phyloP scores from a whole-genome alignment of 2,797 vertebrate genomes.

The Bovichtus variegatus region DNA sequence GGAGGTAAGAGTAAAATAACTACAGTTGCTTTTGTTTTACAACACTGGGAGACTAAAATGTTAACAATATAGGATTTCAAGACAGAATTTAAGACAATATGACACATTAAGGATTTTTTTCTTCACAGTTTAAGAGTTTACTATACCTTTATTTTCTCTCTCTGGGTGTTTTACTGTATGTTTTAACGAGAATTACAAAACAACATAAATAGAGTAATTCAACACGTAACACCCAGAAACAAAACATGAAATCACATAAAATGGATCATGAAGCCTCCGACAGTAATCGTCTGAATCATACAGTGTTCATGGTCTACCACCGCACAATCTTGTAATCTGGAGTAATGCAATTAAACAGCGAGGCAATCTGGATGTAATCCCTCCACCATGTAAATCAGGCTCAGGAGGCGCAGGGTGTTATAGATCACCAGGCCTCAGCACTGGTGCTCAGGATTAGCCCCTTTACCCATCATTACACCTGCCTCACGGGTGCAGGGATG shows the following conservation, averaged over 20 bases:
- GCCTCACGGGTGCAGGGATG: neutral
- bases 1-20: neutral
- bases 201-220: neutral
- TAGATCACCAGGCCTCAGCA: conserved; percentile 11
- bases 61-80: neutral
- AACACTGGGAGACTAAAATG: neutral
- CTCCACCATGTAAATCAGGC: conserved; percentile 25
- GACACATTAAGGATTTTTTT: neutral
- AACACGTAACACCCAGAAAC: neutral
- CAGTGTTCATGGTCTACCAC: conserved; percentile 1
- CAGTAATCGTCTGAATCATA: neutral
- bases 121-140: neutral
- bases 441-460: conserved; percentile 23
- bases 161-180: neutral
- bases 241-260: neutral
- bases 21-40: neutral
- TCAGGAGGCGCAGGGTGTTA: conserved; percentile 28
- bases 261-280: neutral
- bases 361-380: conserved; percentile 50
- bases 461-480: conserved; percentile 1
- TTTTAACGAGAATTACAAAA: neutral
- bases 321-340: conserved; percentile 53
- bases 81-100: neutral
- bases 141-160: neutral
- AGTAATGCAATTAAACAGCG: conserved; percentile 57